These are phyloP conservation scores for Crotalus tigris DNA, from an alignment of 2,113 vertebrate species.

Conservation along the genomic window DNA sequence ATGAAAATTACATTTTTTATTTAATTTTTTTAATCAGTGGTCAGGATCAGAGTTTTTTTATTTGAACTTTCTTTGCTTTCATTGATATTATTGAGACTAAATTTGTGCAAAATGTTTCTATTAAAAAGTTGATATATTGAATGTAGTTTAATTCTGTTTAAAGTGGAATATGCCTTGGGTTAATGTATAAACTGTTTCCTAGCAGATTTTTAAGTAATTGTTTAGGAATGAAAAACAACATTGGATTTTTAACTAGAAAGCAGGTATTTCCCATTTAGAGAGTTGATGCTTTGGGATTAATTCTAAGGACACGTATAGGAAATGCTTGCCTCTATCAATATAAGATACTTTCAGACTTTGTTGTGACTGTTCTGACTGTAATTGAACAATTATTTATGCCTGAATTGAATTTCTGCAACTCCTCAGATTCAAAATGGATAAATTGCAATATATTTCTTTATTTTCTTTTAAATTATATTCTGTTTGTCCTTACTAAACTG, in stretches of 20 bases:
- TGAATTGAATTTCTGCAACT: fast-evolving
- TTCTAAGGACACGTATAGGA: neutral
- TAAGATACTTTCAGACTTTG: neutral
- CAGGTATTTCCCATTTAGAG: constrained; percentile 25
- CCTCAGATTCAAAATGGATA: neutral
- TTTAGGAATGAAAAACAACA: constrained; percentile 46
- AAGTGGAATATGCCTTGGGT: constrained; percentile 44
- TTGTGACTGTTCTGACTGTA: neutral
- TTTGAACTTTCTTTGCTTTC: constrained; percentile 4
- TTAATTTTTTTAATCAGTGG: neutral
- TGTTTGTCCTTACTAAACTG: neutral
- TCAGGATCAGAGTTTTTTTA: constrained; percentile 3
- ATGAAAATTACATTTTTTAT: neutral
- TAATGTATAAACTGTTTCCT: constrained; percentile 7
- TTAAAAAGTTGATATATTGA: constrained; percentile 32
- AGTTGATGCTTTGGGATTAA: neutral
- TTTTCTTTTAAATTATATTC: neutral
- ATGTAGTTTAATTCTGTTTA: constrained; percentile 16
- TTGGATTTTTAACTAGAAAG: constrained; percentile 20
- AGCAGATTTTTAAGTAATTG: constrained; percentile 35
- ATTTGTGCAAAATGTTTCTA: constrained; percentile 37
- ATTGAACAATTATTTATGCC: neutral
- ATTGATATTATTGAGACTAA: constrained; percentile 39
- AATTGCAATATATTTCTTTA: neutral
- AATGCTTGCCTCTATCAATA: constrained; percentile 5